Evolutionary conservation across 2,797 vertebrate genomes (phyloP).

Genomic region (Furcifer pardalis): DNA sequence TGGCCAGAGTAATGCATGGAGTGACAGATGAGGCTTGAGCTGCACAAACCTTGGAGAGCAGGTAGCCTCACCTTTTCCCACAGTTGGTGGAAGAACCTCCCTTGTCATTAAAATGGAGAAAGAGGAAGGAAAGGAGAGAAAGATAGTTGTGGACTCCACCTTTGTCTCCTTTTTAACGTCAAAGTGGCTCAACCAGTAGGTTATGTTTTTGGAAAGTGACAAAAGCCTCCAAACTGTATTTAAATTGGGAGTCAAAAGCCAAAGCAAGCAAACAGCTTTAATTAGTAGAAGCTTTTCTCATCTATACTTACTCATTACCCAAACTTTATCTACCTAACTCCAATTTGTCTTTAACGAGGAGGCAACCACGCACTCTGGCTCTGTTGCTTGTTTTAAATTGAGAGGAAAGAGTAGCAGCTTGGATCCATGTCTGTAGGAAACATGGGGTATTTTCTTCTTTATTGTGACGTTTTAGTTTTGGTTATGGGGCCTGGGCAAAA

Average conservation of each 20-base stretch:
- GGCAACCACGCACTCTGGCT: neutral
- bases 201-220: neutral
- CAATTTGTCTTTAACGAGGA: neutral
- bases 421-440: neutral
- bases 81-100: neutral
- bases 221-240: neutral
- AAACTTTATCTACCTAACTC: neutral
- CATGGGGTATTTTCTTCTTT: neutral
- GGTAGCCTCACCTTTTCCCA: slow-evolving; percentile 22
- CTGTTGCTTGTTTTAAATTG: neutral
- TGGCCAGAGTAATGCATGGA: neutral
- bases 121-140: neutral
- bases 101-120: slow-evolving; percentile 11
- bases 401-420: neutral
- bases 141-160: neutral
- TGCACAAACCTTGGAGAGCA: neutral
- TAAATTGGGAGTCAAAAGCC: neutral
- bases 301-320: neutral
- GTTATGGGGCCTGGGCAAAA: too few relatives aligned
- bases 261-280: neutral
- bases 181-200: slow-evolving; percentile 4
- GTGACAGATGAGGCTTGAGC: neutral
- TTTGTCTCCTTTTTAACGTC: neutral
- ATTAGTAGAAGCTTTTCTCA: neutral
- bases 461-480: neutral